Conservation (phyloP, 1,140 invertebrate species). For the Druon quercuslanigerum region DNA sequence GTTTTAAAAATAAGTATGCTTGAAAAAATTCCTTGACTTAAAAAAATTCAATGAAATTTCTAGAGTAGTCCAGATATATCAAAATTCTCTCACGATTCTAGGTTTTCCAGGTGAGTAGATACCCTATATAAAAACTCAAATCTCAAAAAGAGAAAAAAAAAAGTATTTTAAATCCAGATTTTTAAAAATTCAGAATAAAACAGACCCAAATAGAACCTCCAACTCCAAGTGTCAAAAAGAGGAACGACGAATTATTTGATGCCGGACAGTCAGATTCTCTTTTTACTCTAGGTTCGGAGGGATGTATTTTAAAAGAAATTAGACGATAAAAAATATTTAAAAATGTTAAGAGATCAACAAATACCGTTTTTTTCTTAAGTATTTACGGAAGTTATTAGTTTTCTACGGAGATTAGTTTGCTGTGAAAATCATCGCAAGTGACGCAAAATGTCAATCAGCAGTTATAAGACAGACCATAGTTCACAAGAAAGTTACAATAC, state of each 20-base stretch:
- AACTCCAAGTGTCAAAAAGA: neutral
- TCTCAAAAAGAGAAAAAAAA: no score
- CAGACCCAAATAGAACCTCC: neutral
- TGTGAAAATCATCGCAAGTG: constrained; percentile 2
- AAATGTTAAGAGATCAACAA: neutral
- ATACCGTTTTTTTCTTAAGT: neutral
- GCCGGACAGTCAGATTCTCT: neutral
- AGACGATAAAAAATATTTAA: neutral
- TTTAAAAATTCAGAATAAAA: neutral
- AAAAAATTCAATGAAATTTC: no score
- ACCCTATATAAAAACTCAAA: no score
- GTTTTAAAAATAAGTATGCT: no score
- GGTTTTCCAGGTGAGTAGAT: no score
- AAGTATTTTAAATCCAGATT: neutral
- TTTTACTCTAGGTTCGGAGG: neutral
- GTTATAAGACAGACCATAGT: constrained; percentile 6
- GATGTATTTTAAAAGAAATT: neutral
- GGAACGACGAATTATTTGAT: neutral
- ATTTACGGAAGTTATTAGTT: neutral
- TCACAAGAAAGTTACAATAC: neutral
- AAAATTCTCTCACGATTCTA: no score
- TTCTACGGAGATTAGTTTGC: neutral
- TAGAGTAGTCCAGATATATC: no score
- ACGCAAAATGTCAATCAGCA: constrained; percentile 1
- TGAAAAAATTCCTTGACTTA: no score